Evolutionary conservation across 2,888 invertebrate genomes (phyloP), one percentile per base, ranked within the genome.

Genomic region (Nomada hirtipes): DNA sequence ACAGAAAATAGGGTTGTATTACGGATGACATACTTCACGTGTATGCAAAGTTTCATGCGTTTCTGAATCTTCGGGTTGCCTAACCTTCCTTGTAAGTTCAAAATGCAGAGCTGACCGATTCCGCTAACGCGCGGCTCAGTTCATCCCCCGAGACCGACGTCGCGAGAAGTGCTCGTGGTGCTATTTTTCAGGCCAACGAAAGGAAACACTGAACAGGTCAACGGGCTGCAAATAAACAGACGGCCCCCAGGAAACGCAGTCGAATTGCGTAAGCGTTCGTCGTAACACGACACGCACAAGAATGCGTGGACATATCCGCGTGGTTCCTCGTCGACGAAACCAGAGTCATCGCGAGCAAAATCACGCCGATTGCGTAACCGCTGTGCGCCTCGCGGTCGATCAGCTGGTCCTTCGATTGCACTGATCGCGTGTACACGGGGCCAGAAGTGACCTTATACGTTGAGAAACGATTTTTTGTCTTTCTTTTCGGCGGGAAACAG

Each of bases 141-240:
- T 4, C 36, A 7, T 36, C 36, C 36, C 36, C 36, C 36, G 7
- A 36, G 15, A 1, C 47, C 11, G 47, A 2, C 50, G 18, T 13
- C 4, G 7, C 29, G 44, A n/a, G 52, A 13, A 3, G 26, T 29
- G 47, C 13, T 47, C 47, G 47, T 15, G 29, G 29, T 29, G 29
- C 29, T 29, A 29, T 47, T 47, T 47, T 3, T 10, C 47, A 36
- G 64, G 50, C 42, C n/a, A 26, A 81, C 57, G 79, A 78, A 78
- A 75, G 64, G 76, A 82, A 77, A 63, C 82, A 26, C 61, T 55
- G 67, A 73, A 72, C 74, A 53, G 20, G 50, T 71, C 60, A 60
- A 52, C 60, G 55, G 26, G 80, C 84, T 86, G 79, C 89, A 90
- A 90, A 89, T 89, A 90, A 89, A 89, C 88, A 57, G 82, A 3